Base-by-base conservation (phyloP, 2,113 vertebrate species). In the Xiphophorus hellerii region DNA sequence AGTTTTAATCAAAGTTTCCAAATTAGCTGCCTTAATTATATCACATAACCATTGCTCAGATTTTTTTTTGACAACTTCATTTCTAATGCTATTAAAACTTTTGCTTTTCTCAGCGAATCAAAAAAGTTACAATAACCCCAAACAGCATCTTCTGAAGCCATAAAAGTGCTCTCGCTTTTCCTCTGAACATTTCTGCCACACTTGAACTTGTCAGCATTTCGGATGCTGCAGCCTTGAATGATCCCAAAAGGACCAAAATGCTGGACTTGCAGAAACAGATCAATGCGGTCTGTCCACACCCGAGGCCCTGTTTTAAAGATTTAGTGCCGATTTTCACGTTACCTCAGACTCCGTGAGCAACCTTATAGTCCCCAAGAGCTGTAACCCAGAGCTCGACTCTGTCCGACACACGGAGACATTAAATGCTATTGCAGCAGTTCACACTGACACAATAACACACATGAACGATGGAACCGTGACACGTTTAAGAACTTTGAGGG, bases 171-270 rank as follows among this genome's bases (percentile, higher is more conserved):
- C 33, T 62, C 58, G 71, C 74, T 75, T 63, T 76, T 5, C 17
- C 7, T 12, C 76, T 71, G 65, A 70, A 35, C 58, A 5, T 62
- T 65, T 65, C 37, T 74, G 74, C 76, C 54, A 35, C 73, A 42
- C 64, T 79, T 85, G 73, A 84, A 75, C 85, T 69, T 64, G 82
- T 93, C 88, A 93, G 89, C 89, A 28, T 81, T 85, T 54, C 71
- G 61, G 67, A 71, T 83, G 88, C 89, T 89, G 90, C 90, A 87
- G 69, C 30, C 12, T 33, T 78, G 91, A 93, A 91, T 90, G 72
- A 83, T 78, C 84, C 62, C 90, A 83, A 90, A 87, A 81, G 68
- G 68, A 11, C 20, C 63, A 86, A 90, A 90, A 77, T 30, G 89
- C 88, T 86, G 82, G 67, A 71, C 51, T 62, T 70, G 89, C 92